These are phyloP conservation scores for Endotricha flammealis DNA, from an alignment of 2,888 invertebrate species.

Conservation along the genomic window DNA sequence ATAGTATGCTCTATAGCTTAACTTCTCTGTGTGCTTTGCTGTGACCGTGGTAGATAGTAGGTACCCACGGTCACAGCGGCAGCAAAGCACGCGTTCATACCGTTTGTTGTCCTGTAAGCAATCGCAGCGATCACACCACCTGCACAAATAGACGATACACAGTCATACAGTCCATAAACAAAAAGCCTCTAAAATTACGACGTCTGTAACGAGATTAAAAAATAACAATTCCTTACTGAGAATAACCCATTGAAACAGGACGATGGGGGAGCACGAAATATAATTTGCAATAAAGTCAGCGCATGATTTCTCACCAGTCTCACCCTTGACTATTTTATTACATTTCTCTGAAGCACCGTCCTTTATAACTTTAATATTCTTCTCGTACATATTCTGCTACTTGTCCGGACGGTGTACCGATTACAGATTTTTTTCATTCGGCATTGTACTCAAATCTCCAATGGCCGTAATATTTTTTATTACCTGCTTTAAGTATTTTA, in stretches of 20 bases:
- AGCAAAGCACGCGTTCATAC: too few species aligned
- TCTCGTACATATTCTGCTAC: constrained; percentile 32
- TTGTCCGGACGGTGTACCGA: constrained; percentile 32
- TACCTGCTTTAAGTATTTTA: constrained; percentile 13
- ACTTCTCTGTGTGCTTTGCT: too few species aligned
- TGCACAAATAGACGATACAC: too few species aligned
- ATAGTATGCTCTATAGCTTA: too few species aligned
- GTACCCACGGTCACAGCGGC: too few species aligned
- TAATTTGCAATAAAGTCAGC: constrained; percentile 57
- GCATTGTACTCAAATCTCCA: constrained; percentile 31
- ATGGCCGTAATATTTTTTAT: constrained; percentile 31
- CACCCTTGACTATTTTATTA: constrained; percentile 56
- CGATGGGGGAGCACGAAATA: constrained; percentile 37
- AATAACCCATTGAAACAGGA: constrained; percentile 30
- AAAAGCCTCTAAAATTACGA: too few species aligned
- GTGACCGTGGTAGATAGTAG: too few species aligned
- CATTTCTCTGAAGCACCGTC: constrained; percentile 48
- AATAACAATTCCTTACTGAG: constrained; percentile 17
- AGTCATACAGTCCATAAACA: too few species aligned
- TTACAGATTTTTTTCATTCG: constrained; percentile 39
- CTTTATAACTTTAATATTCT: constrained; percentile 48
- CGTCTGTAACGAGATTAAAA: too few species aligned
- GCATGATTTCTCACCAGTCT: constrained; percentile 47
- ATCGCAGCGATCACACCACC: too few species aligned
- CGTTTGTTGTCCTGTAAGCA: too few species aligned